These are phyloP conservation scores for Lepisosteus osseus DNA, from an alignment of 2,113 vertebrate genomes.

Conservation along the genomic window DNA sequence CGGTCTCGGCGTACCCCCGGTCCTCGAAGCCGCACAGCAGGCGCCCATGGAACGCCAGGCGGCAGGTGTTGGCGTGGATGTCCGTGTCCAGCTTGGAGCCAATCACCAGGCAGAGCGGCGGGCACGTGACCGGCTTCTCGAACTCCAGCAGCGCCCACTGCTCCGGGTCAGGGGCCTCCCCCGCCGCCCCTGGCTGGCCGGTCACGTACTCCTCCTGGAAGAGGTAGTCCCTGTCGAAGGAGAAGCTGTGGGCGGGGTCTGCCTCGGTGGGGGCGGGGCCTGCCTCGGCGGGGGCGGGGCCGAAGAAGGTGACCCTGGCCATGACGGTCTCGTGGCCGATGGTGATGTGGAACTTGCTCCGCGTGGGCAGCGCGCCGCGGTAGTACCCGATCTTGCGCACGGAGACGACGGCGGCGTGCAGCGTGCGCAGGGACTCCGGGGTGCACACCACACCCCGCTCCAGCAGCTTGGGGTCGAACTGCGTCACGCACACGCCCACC, in stretches of 20 bases:
- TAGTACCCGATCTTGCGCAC: slow-evolving; percentile 90
- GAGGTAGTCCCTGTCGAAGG: slow-evolving; percentile 82
- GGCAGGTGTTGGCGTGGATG: slow-evolving; percentile 85
- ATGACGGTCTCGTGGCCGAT: slow-evolving; percentile 95
- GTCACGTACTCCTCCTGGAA: slow-evolving; percentile 83
- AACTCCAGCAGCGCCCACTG: slow-evolving; percentile 96
- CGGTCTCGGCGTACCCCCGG: slow-evolving; percentile 73
- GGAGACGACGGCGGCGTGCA: slow-evolving; percentile 82
- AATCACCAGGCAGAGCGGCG: slow-evolving; percentile 84
- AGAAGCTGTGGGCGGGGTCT: slow-evolving; percentile 51
- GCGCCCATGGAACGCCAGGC: slow-evolving; percentile 87
- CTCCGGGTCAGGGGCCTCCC: slow-evolving; percentile 51
- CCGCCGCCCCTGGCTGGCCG: slow-evolving; percentile 46
- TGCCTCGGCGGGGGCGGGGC: slow-evolving; percentile 52
- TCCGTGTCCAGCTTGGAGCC: slow-evolving; percentile 91
- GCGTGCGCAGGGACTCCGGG: slow-evolving; percentile 82
- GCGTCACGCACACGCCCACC: slow-evolving; percentile 92
- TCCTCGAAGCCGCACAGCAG: slow-evolving; percentile 86
- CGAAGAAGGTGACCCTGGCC: slow-evolving; percentile 87
- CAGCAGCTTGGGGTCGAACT: slow-evolving; percentile 93
- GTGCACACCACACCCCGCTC: slow-evolving; percentile 88
- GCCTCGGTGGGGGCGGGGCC: neutral
- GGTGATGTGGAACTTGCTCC: slow-evolving; percentile 92
- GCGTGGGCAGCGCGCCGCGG: slow-evolving; percentile 81
- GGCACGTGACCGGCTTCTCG: slow-evolving; percentile 91